Evolutionary conservation across 2,113 vertebrate species (phyloP).

Genomic region (Neomonachus schauinslandi): DNA sequence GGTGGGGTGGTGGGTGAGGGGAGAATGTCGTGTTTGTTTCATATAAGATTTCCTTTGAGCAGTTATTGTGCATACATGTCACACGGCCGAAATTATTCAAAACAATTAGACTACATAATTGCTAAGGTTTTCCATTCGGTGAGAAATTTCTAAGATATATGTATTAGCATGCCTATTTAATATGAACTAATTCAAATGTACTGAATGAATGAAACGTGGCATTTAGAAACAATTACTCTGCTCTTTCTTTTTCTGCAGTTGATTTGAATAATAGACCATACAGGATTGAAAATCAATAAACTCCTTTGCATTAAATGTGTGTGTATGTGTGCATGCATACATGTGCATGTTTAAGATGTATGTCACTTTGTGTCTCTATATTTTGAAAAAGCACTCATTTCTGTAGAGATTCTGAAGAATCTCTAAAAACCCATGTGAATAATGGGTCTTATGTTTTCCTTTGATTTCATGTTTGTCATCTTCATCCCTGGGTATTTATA

Average conservation of each 20-base stretch:
- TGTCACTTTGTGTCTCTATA: background rate
- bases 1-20: fast-evolving
- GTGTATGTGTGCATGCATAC: background rate
- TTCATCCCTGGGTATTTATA: background rate
- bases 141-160: background rate
- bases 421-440: background rate
- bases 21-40: background rate
- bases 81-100: background rate
- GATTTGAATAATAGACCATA: background rate
- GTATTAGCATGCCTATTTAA: background rate
- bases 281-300: background rate
- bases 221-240: background rate
- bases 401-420: background rate
- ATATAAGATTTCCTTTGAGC: background rate
- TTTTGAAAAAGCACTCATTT: constrained; percentile 39
- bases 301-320: background rate
- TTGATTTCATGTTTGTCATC: background rate
- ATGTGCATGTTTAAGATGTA: background rate
- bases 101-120: background rate
- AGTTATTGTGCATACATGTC: background rate
- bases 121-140: background rate
- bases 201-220: background rate
- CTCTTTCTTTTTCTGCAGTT: background rate
- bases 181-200: background rate
- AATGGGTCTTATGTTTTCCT: background rate